Evolutionary conservation across 2,797 vertebrate species (phyloP), one percentile per base, ranked within the genome.

Genomic region (Rhodeus uyekii): DNA sequence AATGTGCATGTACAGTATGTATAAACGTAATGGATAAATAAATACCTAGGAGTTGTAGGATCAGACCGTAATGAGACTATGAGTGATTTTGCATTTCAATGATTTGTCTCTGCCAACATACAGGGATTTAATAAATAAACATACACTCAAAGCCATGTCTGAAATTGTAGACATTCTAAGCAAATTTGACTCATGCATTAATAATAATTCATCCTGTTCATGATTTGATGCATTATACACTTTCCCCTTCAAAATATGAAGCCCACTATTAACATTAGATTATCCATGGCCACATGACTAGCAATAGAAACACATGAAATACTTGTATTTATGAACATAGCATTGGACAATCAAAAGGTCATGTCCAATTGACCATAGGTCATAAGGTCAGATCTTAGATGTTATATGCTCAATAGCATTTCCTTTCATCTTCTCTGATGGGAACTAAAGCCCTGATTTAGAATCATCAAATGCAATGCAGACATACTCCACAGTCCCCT

Each of bases 361-460:
- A 60, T 76, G n/a, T 22, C 36, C 53, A 60, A 42, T 13, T 76
- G 24, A 60, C 16, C 73, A 4, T 8, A 76, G 14, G 38, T 29
- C 55, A 76, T 58, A 76, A 76, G 36, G 55, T 76, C 16, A 42
- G 19, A 27, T 55, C 71, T 36, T 58, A 73, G 48, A 34, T 39
- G 34, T 22, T 61, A 19, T 39, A 27, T 36, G 18, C 39, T 64
- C 42, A 46, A 48, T 61, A 64, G n/a, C 60, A 22, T 63, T 63
- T 73, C 32, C n/a, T 36, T 19, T 2, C 24, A 50, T 64, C 16
- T 53, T 34, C 32, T 53, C 60, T 39, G 10, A 38, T n/a, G 60
- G 55, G 39, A 73, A 39, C 22, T 12, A 24, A 53, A 77, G 27
- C 18, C 61, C 27, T 34, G 7, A 46, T 44, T 7, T 58, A 32